phyloP scores from a whole-genome alignment of 2,888 invertebrate genomes.

The Noctua janthina region DNA sequence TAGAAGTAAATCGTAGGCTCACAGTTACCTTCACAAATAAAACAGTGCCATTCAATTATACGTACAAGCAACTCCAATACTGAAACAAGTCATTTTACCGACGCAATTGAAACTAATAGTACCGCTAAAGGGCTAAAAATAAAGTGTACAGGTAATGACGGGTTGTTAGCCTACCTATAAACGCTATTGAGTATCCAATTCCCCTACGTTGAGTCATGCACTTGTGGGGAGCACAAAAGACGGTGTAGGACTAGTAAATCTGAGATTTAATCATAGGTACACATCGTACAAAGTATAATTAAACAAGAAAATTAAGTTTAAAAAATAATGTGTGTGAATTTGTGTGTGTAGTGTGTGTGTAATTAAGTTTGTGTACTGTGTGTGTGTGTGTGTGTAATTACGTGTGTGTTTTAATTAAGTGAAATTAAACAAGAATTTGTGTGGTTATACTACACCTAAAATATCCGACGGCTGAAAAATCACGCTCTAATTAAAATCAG shows the following conservation, averaged over 20 bases:
- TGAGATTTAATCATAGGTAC: not conserved
- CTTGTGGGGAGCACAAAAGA: conserved; percentile 42
- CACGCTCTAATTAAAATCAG: too few species aligned
- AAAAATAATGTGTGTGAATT: too few species aligned
- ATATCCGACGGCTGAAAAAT: too few species aligned
- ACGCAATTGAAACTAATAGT: not conserved
- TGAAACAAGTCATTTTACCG: conserved; percentile 29
- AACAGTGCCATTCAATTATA: conserved; percentile 29
- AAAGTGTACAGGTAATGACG: conserved; percentile 38
- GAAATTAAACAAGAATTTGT: too few species aligned
- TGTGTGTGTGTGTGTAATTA: too few species aligned
- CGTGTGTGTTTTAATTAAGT: too few species aligned
- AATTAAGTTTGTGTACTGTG: too few species aligned
- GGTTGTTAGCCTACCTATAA: conserved; percentile 38
- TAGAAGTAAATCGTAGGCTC: not conserved
- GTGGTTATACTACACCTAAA: too few species aligned
- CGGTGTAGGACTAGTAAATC: not conserved
- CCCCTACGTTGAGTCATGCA: conserved; percentile 52
- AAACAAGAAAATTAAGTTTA: too few species aligned
- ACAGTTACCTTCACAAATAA: conserved; percentile 2
- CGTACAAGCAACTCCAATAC: conserved; percentile 4
- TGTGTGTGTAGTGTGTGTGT: too few species aligned
- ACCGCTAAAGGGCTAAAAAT: conserved; percentile 8
- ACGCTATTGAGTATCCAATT: conserved; percentile 46
- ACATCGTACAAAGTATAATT: too few species aligned